Evolutionary conservation across 92 coral and sea anemone genomes (phyloP), one percentile per base, ranked within the genome.

Genomic region (Parazoanthus darwini): DNA sequence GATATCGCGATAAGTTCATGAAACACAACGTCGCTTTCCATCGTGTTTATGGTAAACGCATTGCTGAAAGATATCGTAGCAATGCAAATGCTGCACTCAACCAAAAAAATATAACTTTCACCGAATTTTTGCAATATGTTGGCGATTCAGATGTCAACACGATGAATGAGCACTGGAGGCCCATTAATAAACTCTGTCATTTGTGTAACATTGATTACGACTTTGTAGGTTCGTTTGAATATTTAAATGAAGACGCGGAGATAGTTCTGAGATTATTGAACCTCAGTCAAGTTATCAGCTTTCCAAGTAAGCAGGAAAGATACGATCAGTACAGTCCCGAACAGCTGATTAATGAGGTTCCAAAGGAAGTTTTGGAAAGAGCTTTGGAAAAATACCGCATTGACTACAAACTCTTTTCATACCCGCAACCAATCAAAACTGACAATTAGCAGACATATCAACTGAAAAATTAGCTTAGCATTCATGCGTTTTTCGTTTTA

Each of bases 101-200:
- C 50, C 86, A 73, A 1, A 16, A 65, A 73, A 86, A 81, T 8
- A 73, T 82, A 23, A 82, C 91, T 33, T 88, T 88, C 6, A 86
- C 74, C 23, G 91, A 88, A 54, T 88, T 88, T 65, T 79, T 81
- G 26, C 23, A 35, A 38, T 88, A 80, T 77, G 20, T 88, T 43
- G 75, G 82, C 25, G 86, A 82, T 42, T 38, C 74, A 73, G 14
- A 70, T 8, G n/a, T 42, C 42, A 73, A 54, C n/a, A 54, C 22
- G 5, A 88, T 88, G 91, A 81, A 88, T 50, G 86, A 88, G 20
- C 91, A 88, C 44, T 88, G 91, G 91, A 88, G 72, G 87, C 87
- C 91, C 11, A 72, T 88, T 50, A 66, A 73, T 74, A 86, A 88
- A 29, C 86, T 81, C 33, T 88, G 91, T 73, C 91, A 88, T 38